These are phyloP conservation scores for Pseudoatta argentina DNA, from an alignment of 1,140 invertebrate genomes.

Conservation along the genomic window DNA sequence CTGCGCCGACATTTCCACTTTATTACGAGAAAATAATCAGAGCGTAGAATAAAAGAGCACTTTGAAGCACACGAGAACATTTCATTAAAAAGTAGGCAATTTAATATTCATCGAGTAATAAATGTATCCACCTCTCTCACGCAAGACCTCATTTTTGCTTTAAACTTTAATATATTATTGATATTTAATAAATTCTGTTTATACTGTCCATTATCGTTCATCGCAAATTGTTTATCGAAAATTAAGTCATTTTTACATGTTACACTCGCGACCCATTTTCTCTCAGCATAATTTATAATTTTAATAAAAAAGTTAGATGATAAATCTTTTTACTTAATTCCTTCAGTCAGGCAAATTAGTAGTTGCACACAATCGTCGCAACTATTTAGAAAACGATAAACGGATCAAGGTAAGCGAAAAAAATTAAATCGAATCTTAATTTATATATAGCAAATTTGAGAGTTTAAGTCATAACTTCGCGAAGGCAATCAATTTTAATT, in stretches of 20 bases:
- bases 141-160: neutral
- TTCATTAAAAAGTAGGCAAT: slow-evolving; percentile 4
- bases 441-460: neutral
- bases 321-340: slow-evolving; percentile 32
- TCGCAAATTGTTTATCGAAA: neutral
- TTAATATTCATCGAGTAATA: slow-evolving; percentile 18
- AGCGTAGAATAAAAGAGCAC: neutral
- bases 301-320: slow-evolving; percentile 5
- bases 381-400: neutral
- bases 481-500: slow-evolving; percentile 14
- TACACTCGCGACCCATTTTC: neutral
- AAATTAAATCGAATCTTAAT: neutral
- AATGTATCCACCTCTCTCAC: neutral
- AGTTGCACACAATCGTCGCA: neutral
- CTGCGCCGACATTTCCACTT: slow-evolving; percentile 35
- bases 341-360: neutral
- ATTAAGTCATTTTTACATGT: slow-evolving; percentile 1
- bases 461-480: neutral
- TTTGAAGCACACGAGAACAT: neutral
- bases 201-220: neutral
- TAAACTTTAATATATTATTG: neutral
- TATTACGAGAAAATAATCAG: slow-evolving; percentile 36
- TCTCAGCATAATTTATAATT: neutral
- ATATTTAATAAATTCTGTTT: neutral
- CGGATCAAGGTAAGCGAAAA: slow-evolving; percentile 31